Evolutionary conservation across 2,113 vertebrate genomes (phyloP).

Genomic region (Corvus hawaiiensis): DNA sequence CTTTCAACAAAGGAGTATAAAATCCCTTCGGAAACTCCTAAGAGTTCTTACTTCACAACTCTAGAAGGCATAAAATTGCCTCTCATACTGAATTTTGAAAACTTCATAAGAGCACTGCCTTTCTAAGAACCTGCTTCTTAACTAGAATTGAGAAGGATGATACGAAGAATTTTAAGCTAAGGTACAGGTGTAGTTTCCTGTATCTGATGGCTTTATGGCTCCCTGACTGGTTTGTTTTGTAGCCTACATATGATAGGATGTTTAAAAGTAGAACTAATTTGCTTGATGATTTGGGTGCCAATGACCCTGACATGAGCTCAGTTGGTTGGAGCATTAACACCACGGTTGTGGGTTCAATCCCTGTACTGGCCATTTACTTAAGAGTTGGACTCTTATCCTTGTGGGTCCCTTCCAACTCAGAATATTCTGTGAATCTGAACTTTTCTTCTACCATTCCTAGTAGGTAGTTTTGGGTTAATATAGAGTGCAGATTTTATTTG

Average conservation of each 20-base stretch:
- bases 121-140: background rate
- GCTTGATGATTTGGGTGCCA: background rate
- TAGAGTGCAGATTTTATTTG: background rate
- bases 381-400: background rate
- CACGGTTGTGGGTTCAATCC: background rate
- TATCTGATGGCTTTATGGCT: too few relatives aligned
- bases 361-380: background rate
- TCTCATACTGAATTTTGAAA: background rate
- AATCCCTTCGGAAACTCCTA: background rate
- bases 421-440: background rate
- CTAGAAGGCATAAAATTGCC: background rate
- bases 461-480: background rate
- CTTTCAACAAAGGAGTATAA: background rate
- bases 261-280: background rate
- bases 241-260: too few relatives aligned
- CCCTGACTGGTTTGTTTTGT: too few relatives aligned
- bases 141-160: background rate
- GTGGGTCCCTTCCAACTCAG: background rate
- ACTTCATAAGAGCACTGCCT: background rate
- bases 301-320: background rate
- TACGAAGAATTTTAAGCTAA: too few relatives aligned
- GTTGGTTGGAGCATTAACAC: background rate
- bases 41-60: background rate
- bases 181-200: too few relatives aligned
- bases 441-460: background rate